Conservation (phyloP, 2,113 vertebrate species). For the Pterocles burchelli region DNA sequence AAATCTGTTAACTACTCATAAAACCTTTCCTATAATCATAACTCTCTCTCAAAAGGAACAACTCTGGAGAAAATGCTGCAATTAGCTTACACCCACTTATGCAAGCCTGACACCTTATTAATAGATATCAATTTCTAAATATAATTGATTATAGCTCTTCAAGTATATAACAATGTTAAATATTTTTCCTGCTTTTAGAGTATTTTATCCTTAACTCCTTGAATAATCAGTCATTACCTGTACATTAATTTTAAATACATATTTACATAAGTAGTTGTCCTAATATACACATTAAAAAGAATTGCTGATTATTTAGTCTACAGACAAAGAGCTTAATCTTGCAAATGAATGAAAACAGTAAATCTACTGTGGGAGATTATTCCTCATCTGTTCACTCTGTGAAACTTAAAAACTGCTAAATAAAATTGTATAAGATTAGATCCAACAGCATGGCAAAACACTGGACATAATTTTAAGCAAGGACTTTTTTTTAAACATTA, state of each 20-base stretch:
- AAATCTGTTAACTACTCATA: background rate
- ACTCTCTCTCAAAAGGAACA: background rate
- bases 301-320: background rate
- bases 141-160: background rate
- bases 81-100: background rate
- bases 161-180: background rate
- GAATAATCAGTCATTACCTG: background rate
- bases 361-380: background rate
- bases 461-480: slow-evolving; percentile 5
- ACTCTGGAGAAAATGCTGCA: background rate
- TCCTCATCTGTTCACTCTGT: background rate
- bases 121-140: background rate
- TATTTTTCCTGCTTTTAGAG: background rate
- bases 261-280: background rate
- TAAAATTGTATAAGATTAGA: background rate
- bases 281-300: background rate
- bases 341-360: background rate
- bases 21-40: background rate
- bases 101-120: background rate
- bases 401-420: background rate
- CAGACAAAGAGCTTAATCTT: background rate
- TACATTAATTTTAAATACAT: background rate
- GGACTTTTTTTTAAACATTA: background rate
- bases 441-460: slow-evolving; percentile 46
- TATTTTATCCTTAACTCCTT: background rate